Conservation (phyloP, 1,140 invertebrate genomes). For the Trichoplusia ni region DNA sequence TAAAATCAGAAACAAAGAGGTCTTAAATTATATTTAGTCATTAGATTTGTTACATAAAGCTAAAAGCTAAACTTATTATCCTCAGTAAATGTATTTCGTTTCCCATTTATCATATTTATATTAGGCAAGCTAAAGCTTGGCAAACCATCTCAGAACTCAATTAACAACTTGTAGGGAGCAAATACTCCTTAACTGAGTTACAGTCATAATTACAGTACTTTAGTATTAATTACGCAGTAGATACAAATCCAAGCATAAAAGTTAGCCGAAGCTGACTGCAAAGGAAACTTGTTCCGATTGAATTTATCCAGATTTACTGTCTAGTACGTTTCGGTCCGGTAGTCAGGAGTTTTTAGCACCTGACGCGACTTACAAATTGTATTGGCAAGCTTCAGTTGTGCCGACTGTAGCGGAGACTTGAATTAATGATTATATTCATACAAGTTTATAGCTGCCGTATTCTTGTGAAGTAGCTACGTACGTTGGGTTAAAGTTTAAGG, state of each 20-base stretch:
- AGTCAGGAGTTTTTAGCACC: constrained; percentile 63
- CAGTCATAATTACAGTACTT: constrained; percentile 17
- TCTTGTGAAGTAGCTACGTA: constrained; percentile 9
- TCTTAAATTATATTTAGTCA: no score
- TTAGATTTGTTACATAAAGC: no score
- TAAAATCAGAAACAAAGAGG: no score
- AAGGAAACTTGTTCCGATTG: constrained; percentile 60
- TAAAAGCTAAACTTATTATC: no score
- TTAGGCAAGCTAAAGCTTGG: not conserved
- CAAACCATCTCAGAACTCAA: constrained; percentile 4
- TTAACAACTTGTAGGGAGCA: constrained; percentile 15
- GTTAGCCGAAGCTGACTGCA: constrained; percentile 32
- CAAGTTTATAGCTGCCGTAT: constrained; percentile 6
- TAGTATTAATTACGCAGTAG: constrained; percentile 39
- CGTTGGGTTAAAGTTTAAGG: not conserved
- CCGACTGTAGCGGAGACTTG: constrained; percentile 31
- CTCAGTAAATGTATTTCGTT: no score
- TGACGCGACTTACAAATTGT: constrained; percentile 70
- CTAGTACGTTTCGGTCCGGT: constrained; percentile 51
- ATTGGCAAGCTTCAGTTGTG: constrained; percentile 44
- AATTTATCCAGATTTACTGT: constrained; percentile 69
- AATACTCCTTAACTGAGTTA: constrained; percentile 10
- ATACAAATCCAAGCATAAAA: constrained; percentile 42
- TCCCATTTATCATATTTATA: not conserved
- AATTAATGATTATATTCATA: constrained; percentile 44